A percentile compares a stretch with the other conserved stretches of the same genome.
These are phyloP conservation scores for Caenorhabditis inopinata DNA, from an alignment of 1,140 invertebrate genomes.

Conservation along the genomic window DNA sequence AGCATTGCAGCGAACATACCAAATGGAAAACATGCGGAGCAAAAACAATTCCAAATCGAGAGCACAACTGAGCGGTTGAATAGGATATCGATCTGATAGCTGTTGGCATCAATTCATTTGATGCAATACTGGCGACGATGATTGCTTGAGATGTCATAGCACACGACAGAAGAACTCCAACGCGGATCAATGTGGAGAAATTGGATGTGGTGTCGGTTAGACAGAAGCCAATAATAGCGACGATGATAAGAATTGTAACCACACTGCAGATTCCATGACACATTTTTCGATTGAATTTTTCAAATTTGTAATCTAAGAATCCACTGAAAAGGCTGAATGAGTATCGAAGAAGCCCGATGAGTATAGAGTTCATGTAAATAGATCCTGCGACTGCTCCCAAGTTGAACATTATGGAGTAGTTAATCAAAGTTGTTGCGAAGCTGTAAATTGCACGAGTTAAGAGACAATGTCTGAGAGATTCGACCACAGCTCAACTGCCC, in stretches of 20 bases:
- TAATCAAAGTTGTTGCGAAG: constrained; percentile 2
- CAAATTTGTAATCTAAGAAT: constrained; percentile 6
- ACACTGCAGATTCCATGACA: constrained; percentile 19
- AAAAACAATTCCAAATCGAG: background rate
- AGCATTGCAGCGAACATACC: too few relatives aligned
- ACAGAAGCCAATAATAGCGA: background rate
- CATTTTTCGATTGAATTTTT: background rate
- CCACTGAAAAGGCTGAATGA: constrained; percentile 8
- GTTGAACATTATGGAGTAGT: constrained; percentile 17
- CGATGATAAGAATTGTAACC: background rate
- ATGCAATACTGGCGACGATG: constrained; percentile 12
- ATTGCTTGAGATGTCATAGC: constrained; percentile 22
- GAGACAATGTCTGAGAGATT: too few relatives aligned
- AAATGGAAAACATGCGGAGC: constrained; percentile 9
- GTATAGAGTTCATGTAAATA: constrained; percentile 3
- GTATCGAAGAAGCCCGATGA: background rate
- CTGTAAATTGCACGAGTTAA: background rate
- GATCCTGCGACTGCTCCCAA: constrained; percentile 7
- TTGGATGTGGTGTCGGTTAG: background rate
- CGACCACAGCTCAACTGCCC: too few relatives aligned
- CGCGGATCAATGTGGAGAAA: background rate
- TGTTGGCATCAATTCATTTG: constrained; percentile 23
- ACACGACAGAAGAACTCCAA: background rate
- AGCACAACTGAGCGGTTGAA: background rate
- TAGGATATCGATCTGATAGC: background rate